phyloP scores from a whole-genome alignment of 2,888 invertebrate genomes.

The Oscheius sp. region DNA sequence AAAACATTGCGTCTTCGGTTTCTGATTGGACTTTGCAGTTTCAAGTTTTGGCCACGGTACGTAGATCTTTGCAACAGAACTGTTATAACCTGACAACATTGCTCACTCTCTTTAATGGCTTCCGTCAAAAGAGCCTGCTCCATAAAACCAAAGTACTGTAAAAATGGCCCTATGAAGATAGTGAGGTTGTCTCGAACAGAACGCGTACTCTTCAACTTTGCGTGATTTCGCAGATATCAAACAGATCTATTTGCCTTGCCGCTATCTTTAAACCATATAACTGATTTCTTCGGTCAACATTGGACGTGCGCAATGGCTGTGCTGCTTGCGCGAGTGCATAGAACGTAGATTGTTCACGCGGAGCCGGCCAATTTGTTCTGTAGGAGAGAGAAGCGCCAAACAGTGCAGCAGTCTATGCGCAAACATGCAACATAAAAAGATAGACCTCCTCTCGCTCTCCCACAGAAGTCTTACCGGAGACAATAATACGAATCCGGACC shows the following conservation, averaged over 20 bases:
- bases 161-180: slow-evolving; percentile 3
- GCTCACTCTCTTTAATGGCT: background rate
- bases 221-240: background rate
- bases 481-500: slow-evolving; percentile 22
- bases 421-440: slow-evolving; percentile 25
- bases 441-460: background rate
- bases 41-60: too few relatives aligned
- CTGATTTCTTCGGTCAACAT: slow-evolving; percentile 24
- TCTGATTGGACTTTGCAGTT: too few relatives aligned
- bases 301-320: background rate
- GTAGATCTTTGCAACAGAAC: too few relatives aligned
- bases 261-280: slow-evolving; percentile 22
- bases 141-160: slow-evolving; percentile 5
- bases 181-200: background rate
- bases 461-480: slow-evolving; percentile 13
- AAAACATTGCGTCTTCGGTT: too few relatives aligned
- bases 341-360: slow-evolving; percentile 19
- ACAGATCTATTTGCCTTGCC: slow-evolving; percentile 1
- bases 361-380: slow-evolving; percentile 16
- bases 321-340: background rate
- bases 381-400: slow-evolving; percentile 12
- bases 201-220: background rate
- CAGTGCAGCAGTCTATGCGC: slow-evolving; percentile 9
- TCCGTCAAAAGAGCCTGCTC: background rate
- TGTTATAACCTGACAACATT: too few relatives aligned